phyloP scores from a whole-genome alignment of 1,140 invertebrate genomes.

The Uloborus diversus region DNA sequence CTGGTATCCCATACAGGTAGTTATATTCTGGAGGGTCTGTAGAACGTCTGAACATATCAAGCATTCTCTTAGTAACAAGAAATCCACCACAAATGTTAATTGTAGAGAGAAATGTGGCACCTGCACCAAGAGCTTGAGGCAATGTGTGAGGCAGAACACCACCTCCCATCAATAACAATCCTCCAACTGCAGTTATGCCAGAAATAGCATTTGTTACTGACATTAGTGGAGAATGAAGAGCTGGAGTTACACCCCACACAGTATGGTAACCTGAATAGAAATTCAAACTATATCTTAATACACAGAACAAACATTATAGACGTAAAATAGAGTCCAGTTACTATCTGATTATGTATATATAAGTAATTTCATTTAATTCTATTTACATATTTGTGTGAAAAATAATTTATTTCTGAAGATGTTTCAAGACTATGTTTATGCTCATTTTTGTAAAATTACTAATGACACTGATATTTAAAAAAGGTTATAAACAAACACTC shows the following conservation, averaged over 20 bases:
- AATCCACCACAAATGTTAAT: conserved; percentile 94
- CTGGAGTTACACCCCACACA: conserved; percentile 91
- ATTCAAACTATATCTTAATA: no score
- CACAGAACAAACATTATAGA: no score
- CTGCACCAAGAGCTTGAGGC: conserved; percentile 76
- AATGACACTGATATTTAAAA: no score
- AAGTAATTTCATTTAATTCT: no score
- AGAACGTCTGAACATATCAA: conserved; percentile 89
- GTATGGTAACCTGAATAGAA: conserved; percentile 77
- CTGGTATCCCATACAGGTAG: conserved; percentile 82
- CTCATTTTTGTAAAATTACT: no score
- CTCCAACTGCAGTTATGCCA: conserved; percentile 89
- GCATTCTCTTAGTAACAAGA: conserved; percentile 87
- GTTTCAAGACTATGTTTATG: no score
- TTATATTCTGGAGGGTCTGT: conserved; percentile 88
- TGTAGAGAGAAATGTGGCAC: conserved; percentile 86
- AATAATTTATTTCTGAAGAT: no score
- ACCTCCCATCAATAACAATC: conserved; percentile 81
- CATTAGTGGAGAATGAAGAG: conserved; percentile 91
- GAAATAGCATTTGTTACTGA: conserved; percentile 93
- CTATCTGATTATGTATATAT: no score
- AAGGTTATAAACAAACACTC: no score
- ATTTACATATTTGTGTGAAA: no score
- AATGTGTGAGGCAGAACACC: conserved; percentile 77
- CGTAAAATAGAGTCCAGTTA: no score